Conservation (phyloP, 2,797 vertebrate species). For the Sebastes matsubarae region DNA sequence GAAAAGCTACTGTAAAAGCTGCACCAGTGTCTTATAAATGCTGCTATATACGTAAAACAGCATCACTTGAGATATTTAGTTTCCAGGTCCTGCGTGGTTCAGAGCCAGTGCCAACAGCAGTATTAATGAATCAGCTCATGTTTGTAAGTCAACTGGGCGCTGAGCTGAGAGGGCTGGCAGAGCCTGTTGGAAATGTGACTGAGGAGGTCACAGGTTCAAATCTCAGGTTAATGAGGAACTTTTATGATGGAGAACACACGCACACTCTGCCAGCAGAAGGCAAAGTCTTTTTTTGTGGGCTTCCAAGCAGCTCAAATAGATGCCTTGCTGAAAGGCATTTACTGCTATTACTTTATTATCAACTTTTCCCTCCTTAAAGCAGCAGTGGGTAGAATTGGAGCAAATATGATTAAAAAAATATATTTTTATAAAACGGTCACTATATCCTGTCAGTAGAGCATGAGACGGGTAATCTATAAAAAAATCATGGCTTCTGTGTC, state of each 20-base stretch:
- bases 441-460: too few species aligned
- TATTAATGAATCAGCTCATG: constrained; percentile 45
- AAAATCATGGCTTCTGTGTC: too few species aligned
- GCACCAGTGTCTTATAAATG: constrained; percentile 65
- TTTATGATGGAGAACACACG: constrained; percentile 38
- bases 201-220: constrained; percentile 61
- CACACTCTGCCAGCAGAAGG: constrained; percentile 19
- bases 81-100: constrained; percentile 57
- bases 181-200: constrained; percentile 52
- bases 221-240: constrained; percentile 62
- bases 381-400: too few species aligned
- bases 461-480: too few species aligned
- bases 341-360: background rate
- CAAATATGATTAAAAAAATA: too few species aligned
- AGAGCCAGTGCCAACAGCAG: constrained; percentile 41
- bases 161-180: constrained; percentile 53
- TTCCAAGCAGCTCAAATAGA: background rate
- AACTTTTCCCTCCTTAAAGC: background rate
- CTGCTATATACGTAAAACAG: constrained; percentile 53
- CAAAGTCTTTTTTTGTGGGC: background rate
- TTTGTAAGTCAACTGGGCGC: constrained; percentile 61
- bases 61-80: constrained; percentile 55
- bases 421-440: too few species aligned
- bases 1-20: constrained; percentile 42
- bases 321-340: background rate